A percentile compares a stretch with the other conserved stretches of the same genome.
These are phyloP conservation scores for Ictidomys tridecemlineatus DNA, from an alignment of 2,113 vertebrate genomes.

Conservation along the genomic window DNA sequence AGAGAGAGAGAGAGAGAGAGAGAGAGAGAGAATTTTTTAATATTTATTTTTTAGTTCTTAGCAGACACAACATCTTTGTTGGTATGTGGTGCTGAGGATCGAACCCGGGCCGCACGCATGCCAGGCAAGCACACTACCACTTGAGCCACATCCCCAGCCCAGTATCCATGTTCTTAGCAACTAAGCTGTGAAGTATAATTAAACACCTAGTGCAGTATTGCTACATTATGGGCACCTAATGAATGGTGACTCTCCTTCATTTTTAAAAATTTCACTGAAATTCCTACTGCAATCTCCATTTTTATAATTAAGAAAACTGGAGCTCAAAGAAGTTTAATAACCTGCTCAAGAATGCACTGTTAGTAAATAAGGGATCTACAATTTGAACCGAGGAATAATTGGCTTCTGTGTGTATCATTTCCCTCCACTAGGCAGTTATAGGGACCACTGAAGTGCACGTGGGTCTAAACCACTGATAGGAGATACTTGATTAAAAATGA, in stretches of 20 bases:
- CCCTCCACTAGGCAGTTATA: background rate
- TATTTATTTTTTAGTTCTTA: no score
- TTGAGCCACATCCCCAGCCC: no score
- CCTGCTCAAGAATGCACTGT: background rate
- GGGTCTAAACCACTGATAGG: background rate
- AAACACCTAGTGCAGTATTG: background rate
- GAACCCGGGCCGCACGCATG: no score
- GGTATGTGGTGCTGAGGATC: no score
- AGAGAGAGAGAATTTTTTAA: no score
- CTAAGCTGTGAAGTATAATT: background rate
- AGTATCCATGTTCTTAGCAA: background rate
- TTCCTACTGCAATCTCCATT: background rate
- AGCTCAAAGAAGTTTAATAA: background rate
- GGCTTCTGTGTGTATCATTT: background rate
- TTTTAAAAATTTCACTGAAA: background rate
- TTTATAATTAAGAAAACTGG: background rate
- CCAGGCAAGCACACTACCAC: no score
- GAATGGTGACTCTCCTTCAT: background rate
- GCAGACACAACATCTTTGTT: no score
- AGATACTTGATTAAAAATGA: background rate
- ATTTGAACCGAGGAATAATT: background rate
- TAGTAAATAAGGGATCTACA: background rate
- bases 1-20: no score
- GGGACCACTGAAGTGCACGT: background rate
- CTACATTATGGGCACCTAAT: background rate